phyloP scores from a whole-genome alignment of 2,113 vertebrate species.

The Scomber colias region DNA sequence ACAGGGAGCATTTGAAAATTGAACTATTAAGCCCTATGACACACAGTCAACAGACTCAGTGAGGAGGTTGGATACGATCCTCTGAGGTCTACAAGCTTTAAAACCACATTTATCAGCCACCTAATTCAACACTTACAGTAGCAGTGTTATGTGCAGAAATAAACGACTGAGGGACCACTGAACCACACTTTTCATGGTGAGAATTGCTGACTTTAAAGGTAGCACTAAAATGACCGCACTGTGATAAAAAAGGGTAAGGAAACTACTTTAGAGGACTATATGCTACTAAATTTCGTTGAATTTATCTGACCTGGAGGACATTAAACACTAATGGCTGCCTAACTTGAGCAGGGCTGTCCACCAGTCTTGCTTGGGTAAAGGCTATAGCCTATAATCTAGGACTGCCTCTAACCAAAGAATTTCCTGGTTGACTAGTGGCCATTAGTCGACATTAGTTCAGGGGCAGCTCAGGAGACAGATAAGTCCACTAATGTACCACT shows the following conservation, averaged over 20 bases:
- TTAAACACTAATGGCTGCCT: no score
- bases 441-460: no score
- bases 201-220: slow-evolving; percentile 19
- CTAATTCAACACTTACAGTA: slow-evolving; percentile 22
- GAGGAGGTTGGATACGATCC: slow-evolving; percentile 44
- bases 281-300: no score
- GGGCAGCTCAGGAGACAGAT: no score
- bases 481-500: no score
- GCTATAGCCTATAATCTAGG: no score
- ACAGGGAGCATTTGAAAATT: slow-evolving; percentile 47
- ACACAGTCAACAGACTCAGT: slow-evolving; percentile 62
- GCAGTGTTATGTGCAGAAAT: slow-evolving; percentile 13
- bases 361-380: no score
- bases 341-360: no score
- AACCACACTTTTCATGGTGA: background rate
- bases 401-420: no score
- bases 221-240: slow-evolving; percentile 7
- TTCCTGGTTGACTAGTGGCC: no score
- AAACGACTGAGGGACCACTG: slow-evolving; percentile 21
- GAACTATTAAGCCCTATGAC: slow-evolving; percentile 49
- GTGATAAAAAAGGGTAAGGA: background rate
- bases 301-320: no score
- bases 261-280: background rate
- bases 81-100: slow-evolving; percentile 47
- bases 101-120: slow-evolving; percentile 43